Base-by-base conservation (phyloP, 2,113 vertebrate species). In the Podocnemis expansa region DNA sequence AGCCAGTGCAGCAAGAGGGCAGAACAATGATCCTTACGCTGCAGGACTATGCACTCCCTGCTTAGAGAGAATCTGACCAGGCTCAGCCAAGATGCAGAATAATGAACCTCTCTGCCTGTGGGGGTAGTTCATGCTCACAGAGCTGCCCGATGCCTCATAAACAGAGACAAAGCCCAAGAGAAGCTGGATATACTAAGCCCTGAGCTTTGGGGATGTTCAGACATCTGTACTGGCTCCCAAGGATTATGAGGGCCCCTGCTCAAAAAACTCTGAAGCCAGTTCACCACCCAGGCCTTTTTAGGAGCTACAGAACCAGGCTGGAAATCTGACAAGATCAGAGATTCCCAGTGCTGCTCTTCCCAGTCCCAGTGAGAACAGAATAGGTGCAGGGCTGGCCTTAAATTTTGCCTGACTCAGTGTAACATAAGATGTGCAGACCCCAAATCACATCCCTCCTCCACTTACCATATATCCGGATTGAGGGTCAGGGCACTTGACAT, bases 11-110 rank as follows among this genome's bases (percentile, higher is more conserved):
- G 78, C 8, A 0, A 21, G 79, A 43, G 70, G 75, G 70, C 63
- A 80, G 75, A 81, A 67, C 10, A n/a, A n/a, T n/a, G 85, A 84
- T 78, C 21, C 85, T 89, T 1, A 2, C 31, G 86, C 83, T 60
- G 79, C 88, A 43, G 63, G 63, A 79, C 55, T 29, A 5, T 0
- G 0, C 25, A 0, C 1, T 0, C 2, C 56, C 58, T 14, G 85
- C 79, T 51, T 16, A 12, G 47, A 49, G 43, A 55, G 60, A 51
- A 49, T 16, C 19, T 1, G 0, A 24, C 6, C 85, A 87, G 85
- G 24, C 45, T 38, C 82, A 47, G 45, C 82, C 58, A 12, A 84
- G 55, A n/a, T 3, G 10, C 0, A 0, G 38, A 2, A 2, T 2
- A 19, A 73, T 6, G 38, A 86, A 21, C n/a, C 34, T 2, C 0